Evolutionary conservation across 2,888 invertebrate species (phyloP).

Genomic region (Nemotelus nigrinus): DNA sequence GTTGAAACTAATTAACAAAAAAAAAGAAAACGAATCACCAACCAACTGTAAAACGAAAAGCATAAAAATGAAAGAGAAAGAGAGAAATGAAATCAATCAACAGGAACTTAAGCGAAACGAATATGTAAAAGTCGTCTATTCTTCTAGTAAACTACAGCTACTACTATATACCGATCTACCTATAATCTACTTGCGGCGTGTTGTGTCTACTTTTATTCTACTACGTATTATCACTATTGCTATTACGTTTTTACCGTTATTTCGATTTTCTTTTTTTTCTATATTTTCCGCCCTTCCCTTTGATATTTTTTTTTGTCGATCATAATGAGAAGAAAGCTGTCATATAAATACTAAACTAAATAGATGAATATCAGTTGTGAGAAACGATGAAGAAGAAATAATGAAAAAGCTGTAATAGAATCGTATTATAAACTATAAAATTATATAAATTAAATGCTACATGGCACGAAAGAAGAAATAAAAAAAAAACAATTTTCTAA

Average conservation of each 20-base stretch:
- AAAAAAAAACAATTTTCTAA: conserved; percentile 22
- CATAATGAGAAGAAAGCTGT: conserved; percentile 33
- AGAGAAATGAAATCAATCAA: conserved; percentile 38
- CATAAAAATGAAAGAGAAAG: conserved; percentile 34
- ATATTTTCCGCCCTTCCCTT: background rate
- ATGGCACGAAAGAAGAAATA: conserved; percentile 17
- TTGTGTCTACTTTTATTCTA: conserved; percentile 48
- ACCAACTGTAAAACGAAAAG: conserved; percentile 25
- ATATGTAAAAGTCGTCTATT: conserved; percentile 41
- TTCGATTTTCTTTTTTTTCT: conserved; percentile 40
- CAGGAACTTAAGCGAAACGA: conserved; percentile 38
- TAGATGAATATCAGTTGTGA: conserved; percentile 28
- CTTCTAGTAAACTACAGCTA: conserved; percentile 34
- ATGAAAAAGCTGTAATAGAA: conserved; percentile 31
- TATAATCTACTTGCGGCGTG: conserved; percentile 46
- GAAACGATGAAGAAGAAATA: conserved; percentile 20
- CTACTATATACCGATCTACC: conserved; percentile 12
- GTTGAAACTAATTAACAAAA: background rate
- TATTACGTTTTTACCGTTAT: conserved; percentile 43
- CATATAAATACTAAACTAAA: conserved; percentile 26
- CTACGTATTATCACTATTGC: conserved; percentile 16
- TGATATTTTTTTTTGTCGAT: conserved; percentile 33
- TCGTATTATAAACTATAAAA: conserved; percentile 19
- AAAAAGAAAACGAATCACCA: conserved; percentile 26
- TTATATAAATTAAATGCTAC: conserved; percentile 19